phyloP scores from a whole-genome alignment of 2,113 vertebrate genomes.

The Lophius piscatorius region DNA sequence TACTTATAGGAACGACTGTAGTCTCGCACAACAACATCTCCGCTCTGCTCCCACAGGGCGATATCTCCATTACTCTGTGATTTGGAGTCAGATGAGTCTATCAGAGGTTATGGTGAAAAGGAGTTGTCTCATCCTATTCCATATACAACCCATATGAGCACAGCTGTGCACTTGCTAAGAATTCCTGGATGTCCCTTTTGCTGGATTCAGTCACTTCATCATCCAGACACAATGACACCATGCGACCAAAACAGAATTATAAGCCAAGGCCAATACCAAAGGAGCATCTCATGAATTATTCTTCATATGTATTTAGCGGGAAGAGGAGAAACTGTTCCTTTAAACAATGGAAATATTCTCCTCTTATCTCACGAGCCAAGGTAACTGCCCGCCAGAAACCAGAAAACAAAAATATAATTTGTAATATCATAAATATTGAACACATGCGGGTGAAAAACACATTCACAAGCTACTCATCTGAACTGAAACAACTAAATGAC shows the following conservation, averaged over 20 bases:
- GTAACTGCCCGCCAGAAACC: not conserved
- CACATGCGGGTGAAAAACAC: slow-evolving; percentile 19
- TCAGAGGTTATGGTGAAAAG: slow-evolving; percentile 61
- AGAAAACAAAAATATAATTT: slow-evolving; percentile 19
- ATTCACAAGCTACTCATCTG: slow-evolving; percentile 18
- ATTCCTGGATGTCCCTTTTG: slow-evolving; percentile 50
- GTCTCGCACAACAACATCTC: slow-evolving; percentile 28
- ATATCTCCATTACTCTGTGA: slow-evolving; percentile 60
- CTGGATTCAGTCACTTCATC: slow-evolving; percentile 52
- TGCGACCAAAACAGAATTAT: slow-evolving; percentile 50
- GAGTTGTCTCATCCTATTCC: slow-evolving; percentile 61
- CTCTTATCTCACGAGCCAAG: slow-evolving; percentile 14
- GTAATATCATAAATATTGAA: slow-evolving; percentile 25
- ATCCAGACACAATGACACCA: slow-evolving; percentile 47
- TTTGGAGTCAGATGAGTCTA: slow-evolving; percentile 60
- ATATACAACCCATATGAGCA: slow-evolving; percentile 41
- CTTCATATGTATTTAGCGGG: slow-evolving; percentile 48
- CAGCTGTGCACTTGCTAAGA: slow-evolving; percentile 48
- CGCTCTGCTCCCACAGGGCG: slow-evolving; percentile 39
- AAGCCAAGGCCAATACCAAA: slow-evolving; percentile 33
- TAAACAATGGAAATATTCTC: slow-evolving; percentile 39
- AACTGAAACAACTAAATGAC: slow-evolving; percentile 25
- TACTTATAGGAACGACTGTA: slow-evolving; percentile 14
- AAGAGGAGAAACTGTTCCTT: slow-evolving; percentile 52
- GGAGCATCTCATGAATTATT: slow-evolving; percentile 62